Percentiles rank a stretch among this genome's conserved stretches.
phyloP scores from a whole-genome alignment of 2,113 vertebrate genomes.

The Craseonycteris thonglongyai region DNA sequence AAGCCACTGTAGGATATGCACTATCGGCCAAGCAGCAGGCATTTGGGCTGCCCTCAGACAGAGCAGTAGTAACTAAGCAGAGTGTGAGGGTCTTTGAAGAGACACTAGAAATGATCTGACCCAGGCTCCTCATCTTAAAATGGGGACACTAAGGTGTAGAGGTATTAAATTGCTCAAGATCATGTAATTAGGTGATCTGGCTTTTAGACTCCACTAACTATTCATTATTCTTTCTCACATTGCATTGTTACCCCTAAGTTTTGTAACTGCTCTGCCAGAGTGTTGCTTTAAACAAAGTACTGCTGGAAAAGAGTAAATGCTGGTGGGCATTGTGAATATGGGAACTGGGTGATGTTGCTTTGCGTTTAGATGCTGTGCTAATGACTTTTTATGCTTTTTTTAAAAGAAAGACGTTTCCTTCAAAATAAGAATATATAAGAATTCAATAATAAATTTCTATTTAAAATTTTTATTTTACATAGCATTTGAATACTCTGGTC shows the following conservation, averaged over 20 bases:
- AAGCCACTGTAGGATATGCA: constrained; percentile 58
- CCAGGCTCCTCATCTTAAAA: neutral
- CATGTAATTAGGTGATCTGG: constrained; percentile 17
- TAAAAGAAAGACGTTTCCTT: too few species aligned
- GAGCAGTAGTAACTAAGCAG: neutral
- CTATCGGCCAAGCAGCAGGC: constrained; percentile 52
- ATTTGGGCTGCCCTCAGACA: constrained; percentile 11
- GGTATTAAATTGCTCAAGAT: neutral
- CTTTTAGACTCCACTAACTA: constrained; percentile 5
- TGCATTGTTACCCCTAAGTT: neutral
- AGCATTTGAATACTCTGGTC: constrained; percentile 20
- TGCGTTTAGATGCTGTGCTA: constrained; percentile 20
- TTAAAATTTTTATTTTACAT: constrained; percentile 39
- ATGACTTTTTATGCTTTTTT: neutral
- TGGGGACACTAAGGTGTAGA: neutral
- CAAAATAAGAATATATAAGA: constrained; percentile 2
- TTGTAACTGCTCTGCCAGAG: neutral
- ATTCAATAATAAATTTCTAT: neutral
- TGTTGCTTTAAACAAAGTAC: constrained; percentile 31
- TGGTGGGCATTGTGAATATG: neutral
- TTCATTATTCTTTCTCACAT: constrained; percentile 11
- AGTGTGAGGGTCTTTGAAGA: neutral
- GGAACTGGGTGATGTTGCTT: constrained; percentile 7
- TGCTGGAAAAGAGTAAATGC: constrained; percentile 7
- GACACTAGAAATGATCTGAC: constrained; percentile 11